Evolutionary conservation across 2,113 vertebrate species (phyloP).

Genomic region (Cygnus atratus): DNA sequence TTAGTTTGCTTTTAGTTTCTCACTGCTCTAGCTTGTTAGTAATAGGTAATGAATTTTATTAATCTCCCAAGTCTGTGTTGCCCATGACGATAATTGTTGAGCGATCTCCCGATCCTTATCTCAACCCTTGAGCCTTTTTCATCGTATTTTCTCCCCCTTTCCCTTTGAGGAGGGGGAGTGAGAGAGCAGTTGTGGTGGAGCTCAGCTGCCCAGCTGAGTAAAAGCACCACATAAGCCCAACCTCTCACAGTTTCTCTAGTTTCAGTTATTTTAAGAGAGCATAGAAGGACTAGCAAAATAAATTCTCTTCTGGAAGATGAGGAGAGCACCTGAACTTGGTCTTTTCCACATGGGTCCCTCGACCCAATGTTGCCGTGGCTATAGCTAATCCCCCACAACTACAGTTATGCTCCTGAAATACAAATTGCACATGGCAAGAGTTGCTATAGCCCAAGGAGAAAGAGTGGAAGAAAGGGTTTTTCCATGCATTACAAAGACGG

Average conservation of each 20-base stretch:
- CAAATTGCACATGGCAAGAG: fast-evolving
- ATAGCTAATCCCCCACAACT: not conserved
- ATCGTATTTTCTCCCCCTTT: too few relatives aligned
- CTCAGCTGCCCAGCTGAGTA: too few relatives aligned
- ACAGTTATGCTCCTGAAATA: not conserved
- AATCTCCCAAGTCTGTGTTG: too few relatives aligned
- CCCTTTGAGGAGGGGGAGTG: too few relatives aligned
- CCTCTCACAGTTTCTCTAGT: not conserved
- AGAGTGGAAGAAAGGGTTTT: not conserved
- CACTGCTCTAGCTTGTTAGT: too few relatives aligned
- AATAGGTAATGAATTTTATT: too few relatives aligned
- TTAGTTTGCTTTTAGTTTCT: too few relatives aligned
- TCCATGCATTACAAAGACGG: not conserved
- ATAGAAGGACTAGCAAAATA: not conserved
- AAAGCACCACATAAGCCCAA: not conserved
- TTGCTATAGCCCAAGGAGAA: not conserved
- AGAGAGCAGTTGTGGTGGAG: too few relatives aligned
- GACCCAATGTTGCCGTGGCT: not conserved
- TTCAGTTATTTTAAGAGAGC: not conserved
- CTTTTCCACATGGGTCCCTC: not conserved
- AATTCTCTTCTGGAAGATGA: not conserved
- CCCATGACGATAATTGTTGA: too few relatives aligned
- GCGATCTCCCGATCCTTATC: too few relatives aligned
- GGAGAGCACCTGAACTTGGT: not conserved
- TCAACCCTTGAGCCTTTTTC: too few relatives aligned